Conservation (phyloP, 2,113 vertebrate genomes). For the Ptychochromis oligacanthus region DNA sequence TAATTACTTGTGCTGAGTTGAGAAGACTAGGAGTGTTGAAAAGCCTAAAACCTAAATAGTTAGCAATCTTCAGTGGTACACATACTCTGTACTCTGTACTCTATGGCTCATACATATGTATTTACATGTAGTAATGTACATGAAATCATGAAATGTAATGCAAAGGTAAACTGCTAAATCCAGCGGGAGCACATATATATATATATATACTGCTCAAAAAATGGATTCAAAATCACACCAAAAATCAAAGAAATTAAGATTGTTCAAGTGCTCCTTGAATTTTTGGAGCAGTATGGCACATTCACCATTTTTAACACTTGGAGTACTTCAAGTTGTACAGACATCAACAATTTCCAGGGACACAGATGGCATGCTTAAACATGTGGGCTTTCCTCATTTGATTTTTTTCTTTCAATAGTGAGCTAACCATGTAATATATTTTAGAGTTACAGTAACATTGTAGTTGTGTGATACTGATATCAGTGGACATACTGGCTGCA, state of each 20-base stretch:
- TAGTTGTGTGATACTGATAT: background rate
- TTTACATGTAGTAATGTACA: no score
- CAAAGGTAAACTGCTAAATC: no score
- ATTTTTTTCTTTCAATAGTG: background rate
- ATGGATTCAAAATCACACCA: background rate
- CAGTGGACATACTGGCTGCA: background rate
- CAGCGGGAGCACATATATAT: no score
- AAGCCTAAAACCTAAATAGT: background rate
- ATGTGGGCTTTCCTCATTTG: background rate
- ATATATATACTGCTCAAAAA: no score
- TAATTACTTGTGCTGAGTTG: background rate
- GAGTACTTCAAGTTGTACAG: background rate
- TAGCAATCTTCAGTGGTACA: background rate
- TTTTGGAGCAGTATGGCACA: background rate
- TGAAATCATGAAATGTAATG: no score
- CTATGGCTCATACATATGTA: no score
- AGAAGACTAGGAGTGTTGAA: constrained; percentile 1
- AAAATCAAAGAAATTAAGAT: background rate
- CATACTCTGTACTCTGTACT: no score
- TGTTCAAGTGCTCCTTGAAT: background rate
- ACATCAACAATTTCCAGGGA: constrained; percentile 4
- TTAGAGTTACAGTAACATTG: background rate
- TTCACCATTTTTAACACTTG: background rate
- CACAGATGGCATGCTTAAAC: background rate
- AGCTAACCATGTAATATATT: background rate